phyloP scores from a whole-genome alignment of 2,888 invertebrate genomes.

The Biston betularia region DNA sequence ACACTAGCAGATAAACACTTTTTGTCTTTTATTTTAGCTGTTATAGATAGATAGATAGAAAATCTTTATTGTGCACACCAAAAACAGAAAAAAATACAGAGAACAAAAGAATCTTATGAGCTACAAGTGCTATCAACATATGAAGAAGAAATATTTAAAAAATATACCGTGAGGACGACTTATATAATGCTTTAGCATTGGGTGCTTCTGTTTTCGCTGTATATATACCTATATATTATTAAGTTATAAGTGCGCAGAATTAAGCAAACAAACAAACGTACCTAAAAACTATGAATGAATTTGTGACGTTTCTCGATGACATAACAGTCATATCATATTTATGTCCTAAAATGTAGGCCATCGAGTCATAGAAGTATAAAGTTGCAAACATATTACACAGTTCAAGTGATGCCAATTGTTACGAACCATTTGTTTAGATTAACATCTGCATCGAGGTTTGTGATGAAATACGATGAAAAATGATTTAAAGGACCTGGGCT shows the following conservation, averaged over 20 bases:
- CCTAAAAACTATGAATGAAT: not conserved
- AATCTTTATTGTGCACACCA: no score
- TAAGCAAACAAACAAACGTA: not conserved
- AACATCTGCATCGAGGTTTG: constrained; percentile 21
- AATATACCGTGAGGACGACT: no score
- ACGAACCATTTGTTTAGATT: constrained; percentile 29
- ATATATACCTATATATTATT: no score
- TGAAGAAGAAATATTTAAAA: no score
- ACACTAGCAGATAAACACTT: no score
- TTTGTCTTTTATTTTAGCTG: no score
- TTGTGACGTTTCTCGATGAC: constrained; percentile 6
- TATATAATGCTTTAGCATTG: no score
- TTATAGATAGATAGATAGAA: no score
- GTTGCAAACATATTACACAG: constrained; percentile 17
- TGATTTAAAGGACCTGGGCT: constrained; percentile 4
- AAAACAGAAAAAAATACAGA: no score
- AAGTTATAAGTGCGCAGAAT: not conserved
- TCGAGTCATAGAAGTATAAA: constrained; percentile 2
- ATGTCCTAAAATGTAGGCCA: constrained; percentile 12
- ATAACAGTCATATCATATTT: not conserved
- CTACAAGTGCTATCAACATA: no score
- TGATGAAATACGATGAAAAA: constrained; percentile 21
- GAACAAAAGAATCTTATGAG: no score
- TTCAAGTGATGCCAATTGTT: constrained; percentile 30
- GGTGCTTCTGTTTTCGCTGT: no score